Evolutionary conservation across 2,888 invertebrate species (phyloP).

Genomic region (Mimachlamys varia): DNA sequence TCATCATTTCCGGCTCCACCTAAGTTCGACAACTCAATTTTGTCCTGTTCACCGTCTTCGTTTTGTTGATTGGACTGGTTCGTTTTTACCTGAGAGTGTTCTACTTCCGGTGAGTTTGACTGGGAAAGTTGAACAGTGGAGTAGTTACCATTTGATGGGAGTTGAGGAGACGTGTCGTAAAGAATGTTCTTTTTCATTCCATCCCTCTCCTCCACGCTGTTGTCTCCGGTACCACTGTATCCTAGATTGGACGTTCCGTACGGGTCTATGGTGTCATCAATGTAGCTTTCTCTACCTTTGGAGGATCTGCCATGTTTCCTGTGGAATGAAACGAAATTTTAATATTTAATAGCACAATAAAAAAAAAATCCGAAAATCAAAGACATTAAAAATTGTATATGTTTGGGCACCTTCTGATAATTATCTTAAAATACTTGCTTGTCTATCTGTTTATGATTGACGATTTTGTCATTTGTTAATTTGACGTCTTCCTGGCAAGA

Average conservation of each 20-base stretch:
- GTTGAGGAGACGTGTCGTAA: neutral
- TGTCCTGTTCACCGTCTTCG: neutral
- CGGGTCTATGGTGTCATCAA: neutral
- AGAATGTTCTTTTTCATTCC: neutral
- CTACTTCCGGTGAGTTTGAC: neutral
- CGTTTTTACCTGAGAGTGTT: neutral
- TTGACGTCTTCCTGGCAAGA: too few relatives aligned
- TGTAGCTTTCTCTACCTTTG: neutral
- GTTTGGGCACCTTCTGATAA: too few relatives aligned
- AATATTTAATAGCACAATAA: too few relatives aligned
- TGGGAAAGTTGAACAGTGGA: neutral
- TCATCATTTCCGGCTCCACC: neutral
- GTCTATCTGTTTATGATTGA: too few relatives aligned
- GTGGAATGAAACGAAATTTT: neutral
- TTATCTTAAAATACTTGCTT: too few relatives aligned
- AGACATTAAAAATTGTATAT: too few relatives aligned
- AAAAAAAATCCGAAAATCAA: too few relatives aligned
- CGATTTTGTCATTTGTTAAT: too few relatives aligned
- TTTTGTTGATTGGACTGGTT: neutral
- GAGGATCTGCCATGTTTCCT: neutral
- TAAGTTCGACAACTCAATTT: neutral
- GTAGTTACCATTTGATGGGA: neutral
- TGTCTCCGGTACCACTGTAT: neutral
- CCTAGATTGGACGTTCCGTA: neutral
- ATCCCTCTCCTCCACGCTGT: neutral